Conservation (phyloP, 2,888 invertebrate genomes). For the Tenodera sinensis region DNA sequence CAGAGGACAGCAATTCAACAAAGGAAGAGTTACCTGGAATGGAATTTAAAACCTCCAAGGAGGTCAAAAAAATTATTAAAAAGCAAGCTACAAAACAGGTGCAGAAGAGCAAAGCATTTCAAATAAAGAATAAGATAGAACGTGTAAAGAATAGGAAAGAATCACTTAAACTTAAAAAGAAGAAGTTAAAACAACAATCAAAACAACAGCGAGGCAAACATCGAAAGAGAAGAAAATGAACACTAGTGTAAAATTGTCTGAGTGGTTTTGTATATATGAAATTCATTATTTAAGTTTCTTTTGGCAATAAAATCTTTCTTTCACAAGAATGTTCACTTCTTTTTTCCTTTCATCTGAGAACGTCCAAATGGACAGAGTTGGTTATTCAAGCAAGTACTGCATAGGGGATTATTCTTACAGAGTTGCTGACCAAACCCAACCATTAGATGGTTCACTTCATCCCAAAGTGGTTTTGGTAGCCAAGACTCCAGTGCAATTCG, state of each 20-base stretch:
- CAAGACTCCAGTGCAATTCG: conserved; percentile 78
- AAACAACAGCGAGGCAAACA: conserved; percentile 10
- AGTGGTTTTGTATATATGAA: neutral
- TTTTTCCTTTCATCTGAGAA: neutral
- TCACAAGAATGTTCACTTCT: neutral
- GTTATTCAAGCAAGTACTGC: conserved; percentile 76
- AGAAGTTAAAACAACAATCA: conserved; percentile 13
- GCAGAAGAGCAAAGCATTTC: conserved; percentile 72
- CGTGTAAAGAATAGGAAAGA: conserved; percentile 67
- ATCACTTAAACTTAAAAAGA: conserved; percentile 47
- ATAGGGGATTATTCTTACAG: conserved; percentile 83
- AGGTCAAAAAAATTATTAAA: conserved; percentile 65
- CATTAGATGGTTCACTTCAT: conserved; percentile 81
- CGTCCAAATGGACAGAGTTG: conserved; percentile 72
- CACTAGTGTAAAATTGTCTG: neutral
- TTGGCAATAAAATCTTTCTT: neutral
- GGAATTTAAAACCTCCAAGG: conserved; percentile 58
- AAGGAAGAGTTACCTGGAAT: conserved; percentile 48
- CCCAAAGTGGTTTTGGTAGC: conserved; percentile 83
- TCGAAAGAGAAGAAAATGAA: conserved; percentile 17
- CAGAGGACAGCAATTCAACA: neutral
- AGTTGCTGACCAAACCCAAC: conserved; percentile 98
- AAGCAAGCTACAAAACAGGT: conserved; percentile 68
- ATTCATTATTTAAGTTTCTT: neutral
- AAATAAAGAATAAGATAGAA: conserved; percentile 69